phyloP scores from a whole-genome alignment of 2,888 invertebrate species.

The Caenorhabditis japonica region DNA sequence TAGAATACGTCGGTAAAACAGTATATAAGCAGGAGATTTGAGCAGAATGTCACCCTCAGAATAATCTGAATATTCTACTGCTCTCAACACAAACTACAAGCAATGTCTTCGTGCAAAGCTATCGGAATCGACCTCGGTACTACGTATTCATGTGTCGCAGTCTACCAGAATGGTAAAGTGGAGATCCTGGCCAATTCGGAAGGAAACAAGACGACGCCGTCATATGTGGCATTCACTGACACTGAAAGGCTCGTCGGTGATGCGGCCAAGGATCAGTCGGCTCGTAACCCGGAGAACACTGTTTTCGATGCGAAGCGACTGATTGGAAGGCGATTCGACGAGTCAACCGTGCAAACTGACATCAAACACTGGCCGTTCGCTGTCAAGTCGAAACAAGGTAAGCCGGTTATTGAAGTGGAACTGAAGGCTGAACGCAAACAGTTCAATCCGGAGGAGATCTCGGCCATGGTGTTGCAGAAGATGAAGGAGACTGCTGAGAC shows the following conservation, averaged over 20 bases:
- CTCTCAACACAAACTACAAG: conserved; percentile 15
- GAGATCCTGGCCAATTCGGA: conserved; percentile 39
- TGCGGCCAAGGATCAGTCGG: conserved; percentile 80
- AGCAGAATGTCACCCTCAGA: conserved; percentile 17
- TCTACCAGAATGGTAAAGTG: conserved; percentile 61
- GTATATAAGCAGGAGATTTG: conserved; percentile 41
- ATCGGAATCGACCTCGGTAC: conserved; percentile 65
- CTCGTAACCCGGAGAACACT: conserved; percentile 75
- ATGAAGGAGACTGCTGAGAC: conserved; percentile 78
- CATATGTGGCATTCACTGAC: conserved; percentile 80
- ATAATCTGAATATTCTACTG: conserved; percentile 13
- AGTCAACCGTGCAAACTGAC: conserved; percentile 77
- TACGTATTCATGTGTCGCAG: conserved; percentile 59
- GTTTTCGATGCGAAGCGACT: conserved; percentile 77
- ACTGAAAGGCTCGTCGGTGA: conserved; percentile 79
- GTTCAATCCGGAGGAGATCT: conserved; percentile 75
- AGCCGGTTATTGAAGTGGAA: conserved; percentile 81
- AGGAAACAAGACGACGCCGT: conserved; percentile 85
- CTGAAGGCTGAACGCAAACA: conserved; percentile 90
- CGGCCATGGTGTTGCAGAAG: conserved; percentile 73
- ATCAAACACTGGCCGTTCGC: conserved; percentile 76
- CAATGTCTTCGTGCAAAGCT: conserved; percentile 59
- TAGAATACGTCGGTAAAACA: conserved; percentile 15
- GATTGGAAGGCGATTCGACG: conserved; percentile 79
- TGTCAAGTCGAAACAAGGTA: conserved; percentile 61